These are phyloP conservation scores for Caenorhabditis parvicauda DNA, from an alignment of 2,888 invertebrate species.

Conservation along the genomic window DNA sequence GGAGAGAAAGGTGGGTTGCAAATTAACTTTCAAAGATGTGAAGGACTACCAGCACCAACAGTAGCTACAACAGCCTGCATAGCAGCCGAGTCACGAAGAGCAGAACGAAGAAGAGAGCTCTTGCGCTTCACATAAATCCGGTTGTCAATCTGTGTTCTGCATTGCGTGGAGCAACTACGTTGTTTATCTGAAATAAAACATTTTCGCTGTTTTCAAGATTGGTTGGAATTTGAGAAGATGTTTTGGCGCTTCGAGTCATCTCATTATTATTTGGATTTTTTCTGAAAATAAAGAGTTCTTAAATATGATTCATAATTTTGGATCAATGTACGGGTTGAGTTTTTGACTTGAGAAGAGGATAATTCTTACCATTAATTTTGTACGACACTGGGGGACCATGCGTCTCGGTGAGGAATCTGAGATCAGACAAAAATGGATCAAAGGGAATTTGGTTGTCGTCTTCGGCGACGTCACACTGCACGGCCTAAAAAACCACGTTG, in stretches of 20 bases:
- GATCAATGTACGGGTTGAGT: too few relatives aligned
- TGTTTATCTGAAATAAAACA: conserved; percentile 11
- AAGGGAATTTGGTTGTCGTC: conserved; percentile 20
- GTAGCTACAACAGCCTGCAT: conserved; percentile 21
- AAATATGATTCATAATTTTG: too few relatives aligned
- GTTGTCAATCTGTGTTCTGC: conserved; percentile 27
- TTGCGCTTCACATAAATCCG: conserved; percentile 20
- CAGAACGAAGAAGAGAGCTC: conserved; percentile 24
- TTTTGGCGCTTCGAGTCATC: too few relatives aligned
- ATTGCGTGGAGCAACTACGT: conserved; percentile 20
- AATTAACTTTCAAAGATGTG: neutral
- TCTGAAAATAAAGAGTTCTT: too few relatives aligned
- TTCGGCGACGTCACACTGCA: conserved; percentile 23
- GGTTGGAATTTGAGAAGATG: too few relatives aligned
- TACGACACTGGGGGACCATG: conserved; percentile 12
- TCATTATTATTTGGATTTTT: too few relatives aligned
- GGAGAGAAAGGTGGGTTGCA: neutral
- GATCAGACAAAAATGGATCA: conserved; percentile 27
- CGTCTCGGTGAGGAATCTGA: conserved; percentile 18
- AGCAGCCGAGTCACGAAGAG: conserved; percentile 16
- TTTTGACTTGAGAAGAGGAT: too few relatives aligned
- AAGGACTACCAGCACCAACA: conserved; percentile 12
- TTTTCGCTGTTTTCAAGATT: too few relatives aligned
- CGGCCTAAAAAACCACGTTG: conserved; percentile 8
- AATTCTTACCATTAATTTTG: conserved; percentile 11